Base-by-base conservation (phyloP, 2,113 vertebrate species). In the Ophthalmolycus amberensis region DNA sequence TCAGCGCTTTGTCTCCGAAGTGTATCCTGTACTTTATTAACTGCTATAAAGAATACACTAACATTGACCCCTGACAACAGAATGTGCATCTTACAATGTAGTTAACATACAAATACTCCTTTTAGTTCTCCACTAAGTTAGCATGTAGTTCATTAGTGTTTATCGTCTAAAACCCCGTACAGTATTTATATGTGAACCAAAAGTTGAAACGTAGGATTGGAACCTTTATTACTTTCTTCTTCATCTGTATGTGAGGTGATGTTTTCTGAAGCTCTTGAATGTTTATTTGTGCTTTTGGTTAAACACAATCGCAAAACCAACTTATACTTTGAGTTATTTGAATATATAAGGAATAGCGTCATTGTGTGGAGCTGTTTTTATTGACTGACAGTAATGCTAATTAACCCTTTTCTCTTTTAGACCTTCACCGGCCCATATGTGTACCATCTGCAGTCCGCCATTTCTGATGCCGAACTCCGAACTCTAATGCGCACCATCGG, bases 381-480 rank as follows among this genome's bases (percentile, higher is more conserved):
- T 22, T 63, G 22, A 56, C 16, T 76, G 77, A 66, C 6, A 56
- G 8, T 82, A 40, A 73, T 46, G 3, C 12, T 71, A 44, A 86
- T 68, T 4, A 40, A 67, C 44, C 2, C 32, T 16, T 85, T 77
- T 77, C 59, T 80, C 68, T 87, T 89, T 46, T 64, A 99, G 98
- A 98, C 98, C 72, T 99, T 99, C 94, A 99, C 98, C 1, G 98
- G 98, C 68, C 96, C 98, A 34, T 99, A 99, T 71, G 98, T 99
- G 76, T 99, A 99, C 95, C 96, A 97, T 32, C 95, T 99, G 48
- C 97, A 98, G 94, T 96, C 98, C 11, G 95, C 97, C 4, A 88
- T 99, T 18, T 93, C 95, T 6, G 98, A 99, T 14, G 92, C 96
- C 6, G 97, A 99, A 74, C 94, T 99, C 62, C 95, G 93, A 71